Base-by-base conservation (phyloP, 2,888 invertebrate species). In the Pyralis farinalis region DNA sequence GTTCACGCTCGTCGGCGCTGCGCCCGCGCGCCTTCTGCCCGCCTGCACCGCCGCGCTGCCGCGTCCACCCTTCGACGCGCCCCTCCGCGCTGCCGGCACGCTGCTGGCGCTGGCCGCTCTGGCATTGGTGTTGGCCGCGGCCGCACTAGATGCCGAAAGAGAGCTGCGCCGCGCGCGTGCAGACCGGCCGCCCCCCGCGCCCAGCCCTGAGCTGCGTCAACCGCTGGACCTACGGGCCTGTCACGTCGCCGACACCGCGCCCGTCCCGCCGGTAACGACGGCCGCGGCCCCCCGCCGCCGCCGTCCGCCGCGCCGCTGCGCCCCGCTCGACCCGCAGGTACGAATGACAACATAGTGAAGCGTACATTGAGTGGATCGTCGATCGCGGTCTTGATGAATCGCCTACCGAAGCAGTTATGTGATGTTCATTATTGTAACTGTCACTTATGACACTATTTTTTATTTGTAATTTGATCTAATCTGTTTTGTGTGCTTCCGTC, bases 1-100 rank as follows among this genome's bases (percentile, higher is more conserved):
- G 37, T 72, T 71, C 57, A 20, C 52, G 40, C 63, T 78, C 40
- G 44, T 46, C 29, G 71, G 64, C 37, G 58, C 56, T 36, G 65
- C 68, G 47, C 71, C 72, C 34, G 69, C 71, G 42, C 57, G 60
- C 16, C 59, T 76, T 43, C 63, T 73, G 47, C 54, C 68, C 28
- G 50, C 49, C 37, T 75, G 73, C 43, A 59, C 61, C 30, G 56
- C 52, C 3, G 34, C 44, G 42, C 54, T 77, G 87, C 42, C 80
- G 86, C 40, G 90, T 91, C 32, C 86, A 92, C 42, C 84, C 81
- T 55, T 81, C 93, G 53, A 91, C 93, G 65, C 76, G 84, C 37
- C 89, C 92, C 48, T 74, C 51, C 70, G 73, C 41, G 44, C 81
- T 93, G 45, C 93, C 92, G 37, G 83, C 86, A 43, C 51, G 41